Evolutionary conservation across 2,113 vertebrate species (phyloP).

Genomic region (Nycticorax nycticorax): DNA sequence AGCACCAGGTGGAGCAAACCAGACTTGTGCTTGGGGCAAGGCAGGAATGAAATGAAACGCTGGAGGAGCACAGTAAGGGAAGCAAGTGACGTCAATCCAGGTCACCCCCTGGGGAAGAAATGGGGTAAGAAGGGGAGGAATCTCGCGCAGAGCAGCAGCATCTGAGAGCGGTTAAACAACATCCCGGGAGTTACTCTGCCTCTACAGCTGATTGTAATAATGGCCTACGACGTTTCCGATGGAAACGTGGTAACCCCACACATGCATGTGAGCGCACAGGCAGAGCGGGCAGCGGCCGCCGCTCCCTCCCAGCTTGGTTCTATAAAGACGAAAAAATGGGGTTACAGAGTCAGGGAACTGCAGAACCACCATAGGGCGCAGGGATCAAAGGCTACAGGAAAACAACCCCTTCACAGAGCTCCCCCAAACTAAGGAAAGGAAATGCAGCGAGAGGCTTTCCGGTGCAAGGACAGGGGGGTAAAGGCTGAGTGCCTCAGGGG

Average conservation of each 20-base stretch:
- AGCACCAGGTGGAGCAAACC: not conserved
- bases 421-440: not conserved
- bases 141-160: not conserved
- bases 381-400: not conserved
- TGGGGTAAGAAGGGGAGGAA: not conserved
- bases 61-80: not conserved
- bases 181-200: not conserved
- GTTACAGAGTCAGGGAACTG: not conserved
- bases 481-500: not conserved
- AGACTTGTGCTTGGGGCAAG: not conserved
- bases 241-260: not conserved
- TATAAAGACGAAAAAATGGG: not conserved
- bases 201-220: not conserved
- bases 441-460: not conserved
- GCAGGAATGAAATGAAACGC: not conserved
- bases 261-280: not conserved
- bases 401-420: not conserved
- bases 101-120: not conserved
- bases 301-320: not conserved
- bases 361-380: rapidly evolving
- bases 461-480: not conserved
- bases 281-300: not conserved
- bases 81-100: not conserved
- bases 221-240: not conserved
- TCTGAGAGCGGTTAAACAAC: not conserved